These are phyloP conservation scores for Torymus aiolomorphi DNA, from an alignment of 2,888 invertebrate species.

Conservation along the genomic window DNA sequence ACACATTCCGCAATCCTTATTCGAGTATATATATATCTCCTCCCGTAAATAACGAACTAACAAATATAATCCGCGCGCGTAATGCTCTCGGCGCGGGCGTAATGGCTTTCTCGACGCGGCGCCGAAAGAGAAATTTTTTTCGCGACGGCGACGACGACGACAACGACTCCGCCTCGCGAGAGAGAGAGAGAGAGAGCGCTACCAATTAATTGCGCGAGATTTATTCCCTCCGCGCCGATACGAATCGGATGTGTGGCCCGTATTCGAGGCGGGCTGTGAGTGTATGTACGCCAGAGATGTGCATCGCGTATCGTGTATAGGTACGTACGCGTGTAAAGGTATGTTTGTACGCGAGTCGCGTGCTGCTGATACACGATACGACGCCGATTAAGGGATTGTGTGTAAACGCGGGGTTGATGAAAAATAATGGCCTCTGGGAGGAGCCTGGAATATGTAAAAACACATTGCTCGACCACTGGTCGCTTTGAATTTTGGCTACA, in stretches of 20 bases:
- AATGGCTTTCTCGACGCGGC: slow-evolving; percentile 18
- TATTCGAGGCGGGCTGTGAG: slow-evolving; percentile 30
- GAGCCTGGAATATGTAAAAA: no score
- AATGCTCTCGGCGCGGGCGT: slow-evolving; percentile 19
- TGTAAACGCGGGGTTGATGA: no score
- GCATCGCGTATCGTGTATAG: background rate
- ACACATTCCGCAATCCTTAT: slow-evolving; percentile 5
- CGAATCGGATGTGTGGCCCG: slow-evolving; percentile 32
- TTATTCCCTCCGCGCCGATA: slow-evolving; percentile 56
- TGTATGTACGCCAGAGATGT: background rate
- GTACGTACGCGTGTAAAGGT: background rate
- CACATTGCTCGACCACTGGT: no score
- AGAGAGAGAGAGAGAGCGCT: slow-evolving; percentile 41
- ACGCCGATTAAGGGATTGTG: background rate
- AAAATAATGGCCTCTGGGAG: no score
- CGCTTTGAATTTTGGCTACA: no score
- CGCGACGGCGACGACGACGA: slow-evolving; percentile 23
- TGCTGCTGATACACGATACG: background rate
- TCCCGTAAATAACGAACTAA: slow-evolving; percentile 35
- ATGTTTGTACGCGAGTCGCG: background rate
- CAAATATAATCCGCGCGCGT: slow-evolving; percentile 24
- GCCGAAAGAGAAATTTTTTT: slow-evolving; percentile 19
- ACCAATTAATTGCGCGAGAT: slow-evolving; percentile 59
- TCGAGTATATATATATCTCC: background rate
- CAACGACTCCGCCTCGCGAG: slow-evolving; percentile 10